Conservation (phyloP, 1,140 invertebrate genomes). For the Laodelphax striatellus region DNA sequence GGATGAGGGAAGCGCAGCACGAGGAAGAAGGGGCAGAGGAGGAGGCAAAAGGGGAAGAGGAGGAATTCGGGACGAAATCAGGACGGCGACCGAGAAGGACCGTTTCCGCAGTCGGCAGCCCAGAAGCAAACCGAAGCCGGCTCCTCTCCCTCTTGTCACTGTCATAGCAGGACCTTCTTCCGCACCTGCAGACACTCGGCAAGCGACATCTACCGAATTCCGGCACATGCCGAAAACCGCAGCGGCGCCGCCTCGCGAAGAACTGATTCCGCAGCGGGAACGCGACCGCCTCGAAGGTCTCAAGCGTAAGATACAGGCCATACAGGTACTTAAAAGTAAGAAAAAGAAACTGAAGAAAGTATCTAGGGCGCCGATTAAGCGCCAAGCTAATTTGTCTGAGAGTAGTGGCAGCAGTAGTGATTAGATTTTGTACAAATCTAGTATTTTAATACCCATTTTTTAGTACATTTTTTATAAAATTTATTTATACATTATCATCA, state of each 20-base stretch:
- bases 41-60: constrained; percentile 23
- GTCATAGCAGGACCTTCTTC: not conserved
- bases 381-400: constrained; percentile 46
- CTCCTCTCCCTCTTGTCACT: not conserved
- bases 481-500: too few species aligned
- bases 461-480: too few species aligned
- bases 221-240: not conserved
- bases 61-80: constrained; percentile 14
- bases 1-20: constrained; percentile 5
- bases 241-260: constrained; percentile 19
- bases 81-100: constrained; percentile 26
- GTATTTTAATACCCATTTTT: too few species aligned
- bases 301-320: constrained; percentile 59
- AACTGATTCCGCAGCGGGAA: constrained; percentile 62
- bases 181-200: too few species aligned
- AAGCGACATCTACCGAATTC: not conserved
- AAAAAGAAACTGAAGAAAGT: constrained; percentile 33
- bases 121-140: not conserved
- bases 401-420: constrained; percentile 41
- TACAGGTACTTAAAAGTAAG: constrained; percentile 58
- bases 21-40: constrained; percentile 13
- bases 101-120: constrained; percentile 19
- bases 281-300: constrained; percentile 47
- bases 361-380: constrained; percentile 32
- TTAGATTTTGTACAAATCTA: too few species aligned